Evolutionary conservation across 2,888 invertebrate genomes (phyloP).

Genomic region (Eudasyphora cyanicolor): DNA sequence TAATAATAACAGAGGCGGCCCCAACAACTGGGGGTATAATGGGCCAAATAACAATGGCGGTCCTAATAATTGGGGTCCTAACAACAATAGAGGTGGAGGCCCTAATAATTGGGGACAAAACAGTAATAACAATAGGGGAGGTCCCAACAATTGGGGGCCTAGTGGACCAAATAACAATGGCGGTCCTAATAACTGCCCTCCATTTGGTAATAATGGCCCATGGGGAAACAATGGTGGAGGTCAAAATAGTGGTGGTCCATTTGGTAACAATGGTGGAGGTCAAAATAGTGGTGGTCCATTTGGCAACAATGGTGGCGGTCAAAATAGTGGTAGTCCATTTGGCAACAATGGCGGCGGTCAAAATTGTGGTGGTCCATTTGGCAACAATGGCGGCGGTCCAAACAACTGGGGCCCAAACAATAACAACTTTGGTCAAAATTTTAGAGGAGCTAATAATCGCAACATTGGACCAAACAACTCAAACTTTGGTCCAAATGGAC

Average conservation of each 20-base stretch:
- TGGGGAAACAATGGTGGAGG: slow-evolving; percentile 12
- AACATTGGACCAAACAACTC: neutral
- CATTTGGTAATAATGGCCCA: slow-evolving; percentile 31
- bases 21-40: slow-evolving; percentile 21
- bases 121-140: neutral
- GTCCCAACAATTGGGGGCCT: slow-evolving; percentile 25
- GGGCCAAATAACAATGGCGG: slow-evolving; percentile 13
- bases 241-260: slow-evolving; percentile 14
- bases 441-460: neutral
- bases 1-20: neutral
- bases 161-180: slow-evolving; percentile 14
- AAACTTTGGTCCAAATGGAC: slow-evolving; percentile 38
- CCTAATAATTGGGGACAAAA: slow-evolving; percentile 35
- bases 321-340: neutral
- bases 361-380: neutral
- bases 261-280: neutral
- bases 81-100: slow-evolving; percentile 41
- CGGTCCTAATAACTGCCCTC: slow-evolving; percentile 2
- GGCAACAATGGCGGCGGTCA: neutral
- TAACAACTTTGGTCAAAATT: slow-evolving; percentile 24
- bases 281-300: neutral
- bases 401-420: slow-evolving; percentile 25
- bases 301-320: neutral
- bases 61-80: slow-evolving; percentile 12
- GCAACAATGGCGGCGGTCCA: slow-evolving; percentile 1